Evolutionary conservation across 1,140 invertebrate species (phyloP).

Genomic region (Drosophila teissieri): DNA sequence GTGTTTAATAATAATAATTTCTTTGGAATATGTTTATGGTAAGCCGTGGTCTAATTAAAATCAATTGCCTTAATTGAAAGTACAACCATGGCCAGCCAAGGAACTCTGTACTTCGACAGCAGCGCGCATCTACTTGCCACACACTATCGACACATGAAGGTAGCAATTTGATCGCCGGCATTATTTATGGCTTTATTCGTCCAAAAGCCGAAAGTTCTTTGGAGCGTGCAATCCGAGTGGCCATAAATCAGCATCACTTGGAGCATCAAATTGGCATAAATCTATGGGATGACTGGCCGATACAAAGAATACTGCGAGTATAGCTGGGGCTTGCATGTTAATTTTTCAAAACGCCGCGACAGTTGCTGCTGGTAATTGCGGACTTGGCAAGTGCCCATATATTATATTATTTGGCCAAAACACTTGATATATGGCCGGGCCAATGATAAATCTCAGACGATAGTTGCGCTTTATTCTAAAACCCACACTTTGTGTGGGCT

Average conservation of each 20-base stretch:
- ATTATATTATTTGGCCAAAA: conserved; percentile 72
- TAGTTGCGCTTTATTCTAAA: conserved; percentile 59
- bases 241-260: conserved; percentile 71
- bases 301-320: conserved; percentile 17
- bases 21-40: conserved; percentile 70
- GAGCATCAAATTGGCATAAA: conserved; percentile 75
- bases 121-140: not conserved
- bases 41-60: conserved; percentile 83
- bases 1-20: conserved; percentile 83
- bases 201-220: conserved; percentile 21
- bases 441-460: conserved; percentile 72
- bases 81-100: conserved; percentile 58
- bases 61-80: conserved; percentile 83
- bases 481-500: conserved; percentile 17
- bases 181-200: conserved; percentile 63
- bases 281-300: conserved; percentile 40
- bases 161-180: conserved; percentile 77
- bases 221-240: conserved; percentile 25
- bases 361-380: conserved; percentile 75
- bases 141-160: conserved; percentile 65
- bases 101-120: conserved; percentile 9
- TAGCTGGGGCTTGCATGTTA: conserved; percentile 56
- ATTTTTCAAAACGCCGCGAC: conserved; percentile 80
- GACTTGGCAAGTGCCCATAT: conserved; percentile 74
- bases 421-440: conserved; percentile 71